Base-by-base conservation (phyloP, 2,113 vertebrate genomes). In the Carassius carassius region DNA sequence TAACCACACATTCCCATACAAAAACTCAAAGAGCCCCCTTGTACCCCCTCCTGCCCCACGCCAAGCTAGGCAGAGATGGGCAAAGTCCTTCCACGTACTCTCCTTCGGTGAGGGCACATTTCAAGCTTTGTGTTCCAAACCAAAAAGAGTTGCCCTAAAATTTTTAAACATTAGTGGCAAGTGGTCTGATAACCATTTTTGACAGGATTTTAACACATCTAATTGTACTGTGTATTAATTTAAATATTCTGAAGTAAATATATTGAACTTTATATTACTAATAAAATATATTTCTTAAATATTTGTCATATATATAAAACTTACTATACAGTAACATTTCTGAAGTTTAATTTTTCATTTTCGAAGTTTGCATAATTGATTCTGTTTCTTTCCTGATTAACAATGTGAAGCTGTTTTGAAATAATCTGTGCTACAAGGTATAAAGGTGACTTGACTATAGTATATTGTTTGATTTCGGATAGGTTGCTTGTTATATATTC, bases 1-100 rank as follows among this genome's bases (percentile, higher is more conserved):
- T 81, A 81, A 86, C 78, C 81, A 84, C 86, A 86, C 86, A 85
- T 79, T 84, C 82, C 49, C 60, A 84, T 78, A 90, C 87, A 89
- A 88, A 85, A 73, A 47, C 85, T 78, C 85, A 85, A 88, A 85
- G 87, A 74, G 81, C 54, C 86, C 56, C 75, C 44, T 14, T 58
- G 37, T 74, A 62, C 76, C 84, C 87, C 11, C 44, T 47, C 87
- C 86, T 67, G 60, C 86, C 63, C 82, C 84, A 88, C 83, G 75
- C 89, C 89, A 87, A 86, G 81, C 87, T 78, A 88, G 84, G 83
- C 86, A 16, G 51, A 81, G 78, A 83, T 67, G 49, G 81, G 63
- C 29, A 2, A 81, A 65, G 78, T 87, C 78, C 54, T 60, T 81
- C 81, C 67, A 85, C 67, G 67, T 86, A 69, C 80, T 73, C 78